Percentiles rank a stretch among this genome's conserved stretches.
These are phyloP conservation scores for Elanoides forficatus DNA, from an alignment of 2,113 vertebrate genomes.

Conservation along the genomic window DNA sequence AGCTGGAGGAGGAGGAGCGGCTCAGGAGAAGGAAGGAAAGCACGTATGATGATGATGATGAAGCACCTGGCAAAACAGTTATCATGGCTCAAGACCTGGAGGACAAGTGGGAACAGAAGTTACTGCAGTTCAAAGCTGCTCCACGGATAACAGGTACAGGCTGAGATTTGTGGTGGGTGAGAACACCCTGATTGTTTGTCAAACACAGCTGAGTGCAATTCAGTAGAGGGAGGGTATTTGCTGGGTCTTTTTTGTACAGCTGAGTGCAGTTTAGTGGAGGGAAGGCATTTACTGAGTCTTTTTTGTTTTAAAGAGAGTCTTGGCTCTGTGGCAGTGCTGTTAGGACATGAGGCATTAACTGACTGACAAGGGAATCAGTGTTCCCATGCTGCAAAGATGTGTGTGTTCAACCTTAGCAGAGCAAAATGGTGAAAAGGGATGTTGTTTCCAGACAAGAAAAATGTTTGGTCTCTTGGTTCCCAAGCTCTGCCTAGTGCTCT, in stretches of 20 bases:
- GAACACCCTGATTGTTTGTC: not conserved
- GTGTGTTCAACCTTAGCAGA: not conserved
- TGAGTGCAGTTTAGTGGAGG: no score
- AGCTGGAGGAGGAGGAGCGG: slow-evolving; percentile 78
- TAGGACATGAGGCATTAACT: not conserved
- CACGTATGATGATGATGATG: slow-evolving; percentile 71
- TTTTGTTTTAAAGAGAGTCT: not conserved
- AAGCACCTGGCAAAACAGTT: slow-evolving; percentile 59
- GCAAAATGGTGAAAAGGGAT: not conserved
- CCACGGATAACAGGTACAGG: slow-evolving; percentile 77
- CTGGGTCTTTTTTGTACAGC: not conserved
- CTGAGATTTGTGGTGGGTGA: rapidly evolving
- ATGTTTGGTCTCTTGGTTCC: not conserved
- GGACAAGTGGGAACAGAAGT: slow-evolving; percentile 90
- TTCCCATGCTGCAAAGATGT: not conserved
- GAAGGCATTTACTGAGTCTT: no score
- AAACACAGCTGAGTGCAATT: not conserved
- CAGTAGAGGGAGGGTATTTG: not conserved
- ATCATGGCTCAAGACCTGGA: slow-evolving; percentile 86
- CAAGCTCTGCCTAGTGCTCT: not conserved
- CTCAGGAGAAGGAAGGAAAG: slow-evolving; percentile 76
- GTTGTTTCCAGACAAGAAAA: not conserved
- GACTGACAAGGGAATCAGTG: not conserved
- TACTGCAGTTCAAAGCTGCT: slow-evolving; percentile 75
- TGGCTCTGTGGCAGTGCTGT: not conserved